Evolutionary conservation across 1,140 invertebrate species (phyloP).

Genomic region (Lineus longissimus): DNA sequence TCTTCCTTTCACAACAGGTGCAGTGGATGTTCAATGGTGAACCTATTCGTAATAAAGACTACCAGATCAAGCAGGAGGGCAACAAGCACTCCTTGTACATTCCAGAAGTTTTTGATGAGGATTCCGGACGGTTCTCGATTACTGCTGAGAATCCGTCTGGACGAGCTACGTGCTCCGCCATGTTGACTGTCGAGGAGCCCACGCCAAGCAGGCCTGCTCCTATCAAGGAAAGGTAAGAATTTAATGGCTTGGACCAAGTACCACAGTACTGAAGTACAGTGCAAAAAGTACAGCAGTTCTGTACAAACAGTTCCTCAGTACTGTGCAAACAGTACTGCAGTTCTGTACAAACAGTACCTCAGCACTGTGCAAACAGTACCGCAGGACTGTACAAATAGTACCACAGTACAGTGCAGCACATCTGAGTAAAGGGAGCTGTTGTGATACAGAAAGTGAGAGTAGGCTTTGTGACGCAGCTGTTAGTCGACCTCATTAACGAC

Average conservation of each 20-base stretch:
- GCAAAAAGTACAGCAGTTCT: too few relatives aligned
- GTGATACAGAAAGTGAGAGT: too few relatives aligned
- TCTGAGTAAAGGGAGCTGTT: too few relatives aligned
- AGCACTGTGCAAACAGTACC: too few relatives aligned
- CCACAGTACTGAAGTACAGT: too few relatives aligned
- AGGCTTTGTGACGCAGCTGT: too few relatives aligned
- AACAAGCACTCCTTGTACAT: slow-evolving; percentile 64
- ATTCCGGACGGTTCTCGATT: slow-evolving; percentile 49
- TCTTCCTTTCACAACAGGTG: slow-evolving; percentile 54
- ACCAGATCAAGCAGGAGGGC: slow-evolving; percentile 68
- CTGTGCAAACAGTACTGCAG: too few relatives aligned
- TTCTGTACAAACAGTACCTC: too few relatives aligned
- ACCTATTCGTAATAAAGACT: slow-evolving; percentile 65
- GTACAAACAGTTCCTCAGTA: too few relatives aligned
- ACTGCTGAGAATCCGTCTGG: slow-evolving; percentile 55
- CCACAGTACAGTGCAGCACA: too few relatives aligned
- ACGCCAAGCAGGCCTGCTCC: neutral
- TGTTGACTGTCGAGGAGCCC: slow-evolving; percentile 55
- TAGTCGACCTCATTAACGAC: too few relatives aligned
- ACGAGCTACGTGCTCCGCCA: slow-evolving; percentile 55
- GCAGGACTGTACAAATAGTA: too few relatives aligned
- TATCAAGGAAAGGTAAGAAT: neutral
- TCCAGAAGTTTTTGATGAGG: slow-evolving; percentile 49
- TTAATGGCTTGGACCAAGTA: neutral
- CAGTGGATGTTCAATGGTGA: slow-evolving; percentile 71